Conservation (phyloP, 2,113 vertebrate species). For the Cyprinodon variegatus region DNA sequence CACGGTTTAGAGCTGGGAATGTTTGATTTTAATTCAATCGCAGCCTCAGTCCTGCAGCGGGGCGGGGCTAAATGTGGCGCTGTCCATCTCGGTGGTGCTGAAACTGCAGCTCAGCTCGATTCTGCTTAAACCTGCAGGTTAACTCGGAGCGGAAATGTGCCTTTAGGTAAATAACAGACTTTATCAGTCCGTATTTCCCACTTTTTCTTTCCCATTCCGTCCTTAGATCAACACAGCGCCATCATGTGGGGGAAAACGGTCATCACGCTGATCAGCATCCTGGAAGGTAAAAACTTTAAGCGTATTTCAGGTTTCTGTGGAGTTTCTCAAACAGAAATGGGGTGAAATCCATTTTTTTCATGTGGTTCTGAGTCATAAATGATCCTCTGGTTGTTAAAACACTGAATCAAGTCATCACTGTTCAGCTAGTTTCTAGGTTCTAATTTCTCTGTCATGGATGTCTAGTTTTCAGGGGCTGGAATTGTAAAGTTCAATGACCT, state of each 20-base stretch:
- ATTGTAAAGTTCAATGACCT: no score
- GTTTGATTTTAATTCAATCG: not conserved
- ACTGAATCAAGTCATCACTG: no score
- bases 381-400: no score
- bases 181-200: not conserved
- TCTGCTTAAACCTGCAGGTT: not conserved
- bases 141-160: not conserved
- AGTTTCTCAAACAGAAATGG: not conserved
- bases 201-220: not conserved
- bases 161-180: not conserved
- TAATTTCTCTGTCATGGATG: no score
- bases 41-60: constrained; percentile 2
- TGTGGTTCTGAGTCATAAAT: not conserved
- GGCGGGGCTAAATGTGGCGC: constrained; percentile 46
- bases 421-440: no score
- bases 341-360: no score
- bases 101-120: not conserved
- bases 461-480: no score
- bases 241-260: constrained; percentile 28
- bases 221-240: constrained; percentile 6
- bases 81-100: constrained; percentile 54
- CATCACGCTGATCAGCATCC: constrained; percentile 17
- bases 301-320: not conserved
- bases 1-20: not conserved
- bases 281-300: constrained; percentile 37